Evolutionary conservation across 2,113 vertebrate genomes (phyloP), one percentile per base, ranked within the genome.

Genomic region (Haemorhous mexicanus): DNA sequence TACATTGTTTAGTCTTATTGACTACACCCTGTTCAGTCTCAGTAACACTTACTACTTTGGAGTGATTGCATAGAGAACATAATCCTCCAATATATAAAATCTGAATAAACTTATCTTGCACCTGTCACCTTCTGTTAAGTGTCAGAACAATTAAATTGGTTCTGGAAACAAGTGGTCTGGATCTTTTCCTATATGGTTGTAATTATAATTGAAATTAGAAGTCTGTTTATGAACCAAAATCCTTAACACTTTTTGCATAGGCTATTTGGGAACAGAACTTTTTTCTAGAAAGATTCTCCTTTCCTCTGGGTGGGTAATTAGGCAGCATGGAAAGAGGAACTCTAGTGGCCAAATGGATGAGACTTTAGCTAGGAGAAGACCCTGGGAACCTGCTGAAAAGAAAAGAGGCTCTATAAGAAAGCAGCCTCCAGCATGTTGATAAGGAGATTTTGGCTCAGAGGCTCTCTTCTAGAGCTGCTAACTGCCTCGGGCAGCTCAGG

Each of bases 301-400:
- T 68, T 87, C 21, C 32, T 84, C 30, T 69, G 21, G 73, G 11
- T 7, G 37, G 9, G 27, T 61, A 46, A 27, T 73, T 66, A 63
- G 1, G 1, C 32, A 44, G 2, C 1, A 1, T 12, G 17, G 6
- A 22, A 28, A 77, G 15, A 28, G 53, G 37, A 20, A 15, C 7
- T 49, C 22, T 35, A 41, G 17, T 84, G 26, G 8, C 11, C 27
- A 74, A 52, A 41, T 10, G 11, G 6, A 33, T 9, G 8, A 70
- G 28, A 37, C 14, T 67, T 56, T 12, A 78, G 10, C 14, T 32
- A 46, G 44, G 11, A 89, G 22, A 61, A 66, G 47, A 82, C 19
- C 2, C 22, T 26, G 41, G 16, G 11, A 80, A 87, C 23, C 8
- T 32, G 12, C 10, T 81, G n/a, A 46, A n/a, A 64, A 46, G 26